A percentile compares a stretch with the other conserved stretches of the same genome.
These are phyloP conservation scores for Hydropsyche tenuis DNA, from an alignment of 1,140 invertebrate genomes.

Conservation along the genomic window DNA sequence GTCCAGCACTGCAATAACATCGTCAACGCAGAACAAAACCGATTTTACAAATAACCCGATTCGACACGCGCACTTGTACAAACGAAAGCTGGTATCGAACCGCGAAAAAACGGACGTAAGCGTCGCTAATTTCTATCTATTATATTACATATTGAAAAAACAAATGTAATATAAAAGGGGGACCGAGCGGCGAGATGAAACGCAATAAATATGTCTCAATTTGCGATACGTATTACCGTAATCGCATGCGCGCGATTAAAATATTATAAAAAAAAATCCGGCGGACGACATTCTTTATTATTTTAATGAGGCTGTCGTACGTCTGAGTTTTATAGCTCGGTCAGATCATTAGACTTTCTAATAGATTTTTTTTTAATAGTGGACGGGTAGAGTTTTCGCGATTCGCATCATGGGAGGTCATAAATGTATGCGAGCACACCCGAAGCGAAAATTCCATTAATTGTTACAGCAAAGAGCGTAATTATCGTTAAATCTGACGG, in stretches of 20 bases:
- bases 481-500: too few relatives aligned
- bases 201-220: constrained; percentile 49
- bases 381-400: background rate
- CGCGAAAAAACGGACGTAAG: constrained; percentile 24
- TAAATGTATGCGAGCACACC: background rate
- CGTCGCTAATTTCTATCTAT: background rate
- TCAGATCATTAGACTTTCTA: constrained; percentile 31
- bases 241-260: constrained; percentile 30
- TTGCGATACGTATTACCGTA: constrained; percentile 30
- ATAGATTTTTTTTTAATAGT: constrained; percentile 22
- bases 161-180: background rate
- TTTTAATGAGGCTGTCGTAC: constrained; percentile 45
- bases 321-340: constrained; percentile 11
- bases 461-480: too few relatives aligned
- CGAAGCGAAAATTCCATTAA: constrained; percentile 12
- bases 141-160: background rate
- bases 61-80: constrained; percentile 46
- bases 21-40: constrained; percentile 28
- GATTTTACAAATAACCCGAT: constrained; percentile 41
- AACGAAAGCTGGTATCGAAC: background rate
- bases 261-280: too few relatives aligned
- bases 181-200: background rate
- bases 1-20: background rate
- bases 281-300: constrained; percentile 45
- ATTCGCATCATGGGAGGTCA: constrained; percentile 28